Evolutionary conservation across 2,797 vertebrate species (phyloP), one percentile per base, ranked within the genome.

Genomic region (Varecia variegata): DNA sequence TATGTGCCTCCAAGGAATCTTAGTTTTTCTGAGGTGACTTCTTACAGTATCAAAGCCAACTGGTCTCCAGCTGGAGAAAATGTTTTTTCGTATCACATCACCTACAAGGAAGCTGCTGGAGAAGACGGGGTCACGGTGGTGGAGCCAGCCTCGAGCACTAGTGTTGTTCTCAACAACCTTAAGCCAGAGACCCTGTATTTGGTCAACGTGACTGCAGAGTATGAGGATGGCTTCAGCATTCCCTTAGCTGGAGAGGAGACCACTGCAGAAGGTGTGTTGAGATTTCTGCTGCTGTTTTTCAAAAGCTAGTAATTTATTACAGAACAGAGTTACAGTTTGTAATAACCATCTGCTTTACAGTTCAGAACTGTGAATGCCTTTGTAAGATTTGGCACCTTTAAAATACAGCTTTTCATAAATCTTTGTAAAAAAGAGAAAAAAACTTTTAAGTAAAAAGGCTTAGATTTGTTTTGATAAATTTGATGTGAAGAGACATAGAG

Each of bases 131-230:
- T 99, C 83, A 99, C 99, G 14, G 98, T 99, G 97, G 99, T 99
- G 7, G 98, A 99, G 20, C 99, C 99, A 0, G 98, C 99, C 23
- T 98, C 99, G 21, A 98, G 98, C 21, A 98, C 97, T 17, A 99
- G 98, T 0, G 95, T 99, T 6, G 45, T 99, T 89, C 98, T 99
- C 62, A 99, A 98, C 77, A 98, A 99, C 97, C 99, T 99, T 88
- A 98, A 97, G 18, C 99, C 99, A 4, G 98, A 99, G 97, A 99
- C 99, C 54, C 99, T 99, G 77, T 99, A 99, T 0, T 67, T 99
- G 40, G 99, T 99, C 97, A 99, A 98, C 14, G 98, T 99, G 86
- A 98, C 98, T 4, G 99, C 99, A 5, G 99, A 99, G 80, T 99
- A 99, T 5, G 98, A 99, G 11, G 99, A 99, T 18, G 99, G 99